Base-by-base conservation (phyloP, 1,140 invertebrate species). In the Leptopilina clavipes region DNA sequence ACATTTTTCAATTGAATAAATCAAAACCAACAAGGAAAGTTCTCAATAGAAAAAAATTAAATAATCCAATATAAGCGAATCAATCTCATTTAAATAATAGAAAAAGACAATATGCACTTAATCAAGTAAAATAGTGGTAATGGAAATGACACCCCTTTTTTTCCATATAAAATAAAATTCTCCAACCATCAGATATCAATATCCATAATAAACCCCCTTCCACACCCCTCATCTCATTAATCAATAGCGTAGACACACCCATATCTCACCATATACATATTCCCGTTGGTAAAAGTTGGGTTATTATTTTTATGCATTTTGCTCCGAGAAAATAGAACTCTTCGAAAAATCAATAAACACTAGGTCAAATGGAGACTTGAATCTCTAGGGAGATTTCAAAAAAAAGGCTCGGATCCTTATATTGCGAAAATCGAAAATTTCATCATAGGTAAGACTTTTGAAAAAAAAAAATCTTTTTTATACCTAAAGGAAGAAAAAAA, bases 331-430 rank as follows among this genome's bases (percentile, higher is more conserved):
- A 65, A 65, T n/a, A 31, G 25, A 31, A 65, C 59, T 37, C 59
- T n/a, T 31, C 12, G 22, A 65, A 65, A 65, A 65, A 65, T 65
- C 59, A 65, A 65, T 65, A 65, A 22, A 65, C 59, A 14, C 59
- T 65, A 65, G 59, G 59, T 65, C 59, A 65, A 25, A 65, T n/a
- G 56, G 19, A 5, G 25, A 65, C 59, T 65, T 65, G 59, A 8
- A 65, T 65, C 14, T 65, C 59, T 12, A 2, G 11, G 25, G 59
- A 31, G 59, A 65, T 65, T 31, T 65, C 25, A 31, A 31, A 5
- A 31, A 31, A 31, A n/a, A 37, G 31, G 14, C 25, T 65, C 22
- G n/a, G n/a, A 12, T 37, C 14, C n/a, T 25, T 19, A 12, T 11
- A 59, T 22, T 59, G 3, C 10, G n/a, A 59, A 59, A 25, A 12